phyloP scores from a whole-genome alignment of 2,113 vertebrate species.

The Hystrix brachyura region DNA sequence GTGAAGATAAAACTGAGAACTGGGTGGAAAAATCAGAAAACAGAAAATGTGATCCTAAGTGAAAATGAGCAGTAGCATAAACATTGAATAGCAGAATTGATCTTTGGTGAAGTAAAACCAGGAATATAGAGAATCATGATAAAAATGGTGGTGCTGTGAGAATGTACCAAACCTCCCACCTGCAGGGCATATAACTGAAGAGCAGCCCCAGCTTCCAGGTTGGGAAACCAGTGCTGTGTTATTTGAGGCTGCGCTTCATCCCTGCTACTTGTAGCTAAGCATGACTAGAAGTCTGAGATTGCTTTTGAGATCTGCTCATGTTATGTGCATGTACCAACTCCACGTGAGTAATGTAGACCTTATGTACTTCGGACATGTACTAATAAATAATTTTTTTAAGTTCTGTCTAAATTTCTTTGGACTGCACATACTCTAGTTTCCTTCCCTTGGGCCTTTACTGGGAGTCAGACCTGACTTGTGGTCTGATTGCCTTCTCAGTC shows the following conservation, averaged over 20 bases:
- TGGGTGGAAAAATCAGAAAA: background rate
- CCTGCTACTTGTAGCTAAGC: background rate
- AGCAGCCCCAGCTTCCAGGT: background rate
- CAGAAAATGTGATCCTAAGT: background rate
- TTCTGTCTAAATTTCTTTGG: background rate
- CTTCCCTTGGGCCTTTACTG: background rate
- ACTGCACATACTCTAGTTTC: background rate
- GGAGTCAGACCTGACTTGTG: accelerated
- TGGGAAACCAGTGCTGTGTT: background rate
- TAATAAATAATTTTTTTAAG: background rate
- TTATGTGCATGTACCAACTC: background rate
- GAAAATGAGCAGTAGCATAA: background rate
- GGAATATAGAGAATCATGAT: background rate
- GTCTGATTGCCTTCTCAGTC: background rate
- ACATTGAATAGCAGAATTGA: background rate
- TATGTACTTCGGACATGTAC: background rate
- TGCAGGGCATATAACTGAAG: background rate
- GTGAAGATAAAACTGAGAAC: background rate
- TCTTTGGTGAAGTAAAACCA: background rate
- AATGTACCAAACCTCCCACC: background rate
- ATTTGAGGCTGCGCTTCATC: background rate
- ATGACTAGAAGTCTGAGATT: background rate
- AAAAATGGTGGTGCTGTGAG: background rate
- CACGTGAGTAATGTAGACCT: background rate
- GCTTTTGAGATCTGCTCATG: background rate